These are phyloP conservation scores for Gopherus evgoodei DNA, from an alignment of 2,113 vertebrate genomes.

Conservation along the genomic window DNA sequence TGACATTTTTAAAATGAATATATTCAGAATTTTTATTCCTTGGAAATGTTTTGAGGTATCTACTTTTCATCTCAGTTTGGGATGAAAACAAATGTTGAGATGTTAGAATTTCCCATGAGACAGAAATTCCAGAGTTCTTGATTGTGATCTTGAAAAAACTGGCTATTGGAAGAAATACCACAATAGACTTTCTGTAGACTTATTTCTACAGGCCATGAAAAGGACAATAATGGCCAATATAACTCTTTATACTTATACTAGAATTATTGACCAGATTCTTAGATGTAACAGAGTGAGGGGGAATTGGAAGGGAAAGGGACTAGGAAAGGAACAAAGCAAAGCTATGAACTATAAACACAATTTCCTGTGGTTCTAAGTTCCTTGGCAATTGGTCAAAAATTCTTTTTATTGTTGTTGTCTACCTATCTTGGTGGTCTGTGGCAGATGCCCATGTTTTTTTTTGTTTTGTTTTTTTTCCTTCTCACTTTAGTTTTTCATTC, in stretches of 20 bases:
- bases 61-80: not conserved
- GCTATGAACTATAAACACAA: not conserved
- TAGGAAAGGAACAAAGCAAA: too few species aligned
- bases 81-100: not conserved
- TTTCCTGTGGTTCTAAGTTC: not conserved
- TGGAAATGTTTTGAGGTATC: not conserved
- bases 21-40: not conserved
- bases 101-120: not conserved
- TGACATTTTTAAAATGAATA: not conserved
- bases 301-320: not conserved
- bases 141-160: not conserved
- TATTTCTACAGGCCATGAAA: not conserved
- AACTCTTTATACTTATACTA: not conserved
- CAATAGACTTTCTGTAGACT: not conserved
- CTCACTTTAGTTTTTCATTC: not conserved
- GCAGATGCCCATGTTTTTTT: not conserved
- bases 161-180: not conserved
- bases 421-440: not conserved
- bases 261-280: not conserved
- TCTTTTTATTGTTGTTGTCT: not conserved
- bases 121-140: not conserved
- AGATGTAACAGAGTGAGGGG: not conserved
- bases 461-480: not conserved
- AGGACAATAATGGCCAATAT: not conserved
- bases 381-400: not conserved